Evolutionary conservation across 2,113 vertebrate genomes (phyloP).

Genomic region (Balaenoptera acutorostrata): DNA sequence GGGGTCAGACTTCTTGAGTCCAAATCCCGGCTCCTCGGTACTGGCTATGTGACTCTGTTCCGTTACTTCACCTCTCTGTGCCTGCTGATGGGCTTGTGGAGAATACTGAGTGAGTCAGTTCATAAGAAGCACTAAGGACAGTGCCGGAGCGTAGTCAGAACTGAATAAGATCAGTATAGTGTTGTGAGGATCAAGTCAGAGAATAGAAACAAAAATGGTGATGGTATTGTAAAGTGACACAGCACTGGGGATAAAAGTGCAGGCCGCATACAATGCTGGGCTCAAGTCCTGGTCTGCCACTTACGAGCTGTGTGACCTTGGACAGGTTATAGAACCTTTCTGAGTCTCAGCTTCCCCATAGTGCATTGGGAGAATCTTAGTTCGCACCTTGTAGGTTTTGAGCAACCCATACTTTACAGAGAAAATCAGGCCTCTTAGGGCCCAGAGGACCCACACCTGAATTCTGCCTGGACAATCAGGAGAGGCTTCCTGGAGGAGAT

Average conservation of each 20-base stretch:
- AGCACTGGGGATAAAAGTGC: background rate
- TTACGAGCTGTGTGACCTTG: no score
- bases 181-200: background rate
- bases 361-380: background rate
- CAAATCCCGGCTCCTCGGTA: background rate
- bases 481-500: background rate
- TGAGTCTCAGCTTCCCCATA: background rate
- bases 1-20: background rate
- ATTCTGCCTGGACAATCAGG: background rate
- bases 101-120: background rate
- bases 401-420: background rate
- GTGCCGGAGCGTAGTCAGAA: fast-evolving
- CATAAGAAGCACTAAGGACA: background rate
- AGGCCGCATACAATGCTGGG: background rate
- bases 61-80: background rate
- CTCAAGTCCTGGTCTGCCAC: background rate
- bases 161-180: background rate
- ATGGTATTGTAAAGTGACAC: background rate
- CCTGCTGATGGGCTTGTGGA: fast-evolving
- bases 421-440: no score
- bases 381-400: background rate
- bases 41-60: background rate
- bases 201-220: background rate
- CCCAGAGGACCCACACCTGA: background rate
- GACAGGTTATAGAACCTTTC: background rate